Base-by-base conservation (phyloP, 2,113 vertebrate genomes). In the Ageneiosus marmoratus region DNA sequence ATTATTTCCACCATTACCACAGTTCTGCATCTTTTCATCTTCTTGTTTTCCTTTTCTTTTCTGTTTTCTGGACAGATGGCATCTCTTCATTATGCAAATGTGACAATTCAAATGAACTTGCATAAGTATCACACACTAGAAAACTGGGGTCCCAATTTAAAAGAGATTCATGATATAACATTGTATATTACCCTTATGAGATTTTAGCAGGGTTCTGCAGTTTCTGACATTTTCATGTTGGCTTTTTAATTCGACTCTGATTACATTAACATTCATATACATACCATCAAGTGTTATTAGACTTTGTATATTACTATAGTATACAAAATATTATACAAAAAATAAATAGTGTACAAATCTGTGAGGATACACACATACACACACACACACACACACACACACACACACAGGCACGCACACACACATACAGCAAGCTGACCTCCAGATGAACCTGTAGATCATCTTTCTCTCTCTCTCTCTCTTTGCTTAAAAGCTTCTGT, bases 401-500 rank as follows among this genome's bases (percentile, higher is more conserved):
- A n/a, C n/a, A n/a, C n/a, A n/a, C n/a, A n/a, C n/a, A n/a, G n/a
- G n/a, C n/a, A n/a, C n/a, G n/a, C n/a, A n/a, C n/a, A n/a, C n/a
- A n/a, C n/a, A n/a, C 24, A 27, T 48, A 72, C 12, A 48, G 12
- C 46, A 11, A 70, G 22, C 41, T 63, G 58, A 78, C 56, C 76
- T 77, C 12, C 24, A 58, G 75, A 58, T 41, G 53, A 41, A 77
- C 53, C 15, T 29, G 29, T 13, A 34, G 29, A 5, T 18, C 5
- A 10, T 55, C 8, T 55, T 32, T 37, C 32, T 55, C 55, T 44
- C 34, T 44, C 55, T 41, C 75, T 58, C 18, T 69, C 20, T 22
- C 27, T 29, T 8, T 24, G 5, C n/a, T 41, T 55, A 70, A 53
- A 70, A 72, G 79, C 65, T 56, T 56, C 63, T 80, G 48, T 80